Conservation (phyloP, 1,140 invertebrate genomes). For the Drosophila pachea region DNA sequence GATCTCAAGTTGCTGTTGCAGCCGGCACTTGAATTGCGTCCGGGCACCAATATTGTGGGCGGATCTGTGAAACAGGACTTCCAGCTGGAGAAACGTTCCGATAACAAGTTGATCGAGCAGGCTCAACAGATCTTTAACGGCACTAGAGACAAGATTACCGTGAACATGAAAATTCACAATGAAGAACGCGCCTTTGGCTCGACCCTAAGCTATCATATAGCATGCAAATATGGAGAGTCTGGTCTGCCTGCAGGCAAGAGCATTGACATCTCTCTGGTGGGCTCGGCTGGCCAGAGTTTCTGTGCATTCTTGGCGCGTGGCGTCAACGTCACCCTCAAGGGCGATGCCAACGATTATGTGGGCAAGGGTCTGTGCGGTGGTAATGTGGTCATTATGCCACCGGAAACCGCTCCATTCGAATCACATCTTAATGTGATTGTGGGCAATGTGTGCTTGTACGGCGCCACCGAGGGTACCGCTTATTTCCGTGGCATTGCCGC, state of each 20-base stretch:
- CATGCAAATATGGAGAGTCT: slow-evolving; percentile 92
- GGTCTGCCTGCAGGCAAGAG: slow-evolving; percentile 90
- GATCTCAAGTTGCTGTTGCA: slow-evolving; percentile 92
- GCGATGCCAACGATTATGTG: slow-evolving; percentile 99
- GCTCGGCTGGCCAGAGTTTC: slow-evolving; percentile 99
- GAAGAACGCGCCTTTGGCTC: slow-evolving; percentile 95
- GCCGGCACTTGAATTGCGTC: slow-evolving; percentile 93
- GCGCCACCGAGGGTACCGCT: slow-evolving; percentile 95
- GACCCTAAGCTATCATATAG: slow-evolving; percentile 96
- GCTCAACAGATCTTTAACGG: slow-evolving; percentile 88
- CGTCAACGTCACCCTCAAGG: slow-evolving; percentile 93
- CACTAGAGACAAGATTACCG: slow-evolving; percentile 83
- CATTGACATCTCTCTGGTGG: slow-evolving; percentile 92
- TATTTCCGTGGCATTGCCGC: slow-evolving; percentile 98
- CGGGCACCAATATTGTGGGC: slow-evolving; percentile 93
- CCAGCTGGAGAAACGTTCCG: slow-evolving; percentile 92
- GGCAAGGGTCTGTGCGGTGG: slow-evolving; percentile 97
- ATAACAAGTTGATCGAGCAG: slow-evolving; percentile 90
- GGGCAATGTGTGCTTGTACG: slow-evolving; percentile 98
- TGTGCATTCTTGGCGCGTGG: slow-evolving; percentile 98
- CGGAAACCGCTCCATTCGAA: slow-evolving; percentile 89
- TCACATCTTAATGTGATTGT: slow-evolving; percentile 98
- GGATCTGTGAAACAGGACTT: slow-evolving; percentile 94
- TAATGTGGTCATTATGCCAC: slow-evolving; percentile 95
- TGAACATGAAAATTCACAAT: slow-evolving; percentile 92